phyloP scores from a whole-genome alignment of 2,113 vertebrate genomes.

The Damaliscus lunatus region DNA sequence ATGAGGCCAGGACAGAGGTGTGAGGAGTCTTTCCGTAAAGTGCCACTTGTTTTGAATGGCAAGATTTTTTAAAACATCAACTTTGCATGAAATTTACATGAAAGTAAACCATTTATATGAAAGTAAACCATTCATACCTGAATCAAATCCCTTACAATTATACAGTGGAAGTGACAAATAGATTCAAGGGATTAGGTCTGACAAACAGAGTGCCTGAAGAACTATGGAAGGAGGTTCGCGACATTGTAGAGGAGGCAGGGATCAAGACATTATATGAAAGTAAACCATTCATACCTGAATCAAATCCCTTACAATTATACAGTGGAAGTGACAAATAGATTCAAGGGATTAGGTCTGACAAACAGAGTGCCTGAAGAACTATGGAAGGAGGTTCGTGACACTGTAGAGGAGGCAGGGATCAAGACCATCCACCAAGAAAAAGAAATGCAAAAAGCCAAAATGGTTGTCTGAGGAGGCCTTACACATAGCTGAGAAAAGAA shows the following conservation, averaged over 20 bases:
- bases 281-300: neutral
- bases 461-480: neutral
- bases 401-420: neutral
- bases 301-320: neutral
- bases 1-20: neutral
- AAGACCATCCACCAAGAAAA: neutral
- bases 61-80: neutral
- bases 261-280: neutral
- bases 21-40: neutral
- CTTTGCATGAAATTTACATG: neutral
- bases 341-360: neutral
- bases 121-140: neutral
- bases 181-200: neutral
- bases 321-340: neutral
- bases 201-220: neutral
- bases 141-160: neutral
- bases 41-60: neutral
- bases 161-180: neutral
- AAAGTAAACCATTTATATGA: neutral
- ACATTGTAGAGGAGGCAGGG: neutral
- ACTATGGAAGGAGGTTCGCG: accelerated
- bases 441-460: neutral
- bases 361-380: neutral
- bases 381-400: accelerated
- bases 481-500: neutral